Percentiles rank a stretch among this genome's conserved stretches.
phyloP scores from a whole-genome alignment of 2,113 vertebrate species.

The Phylloscopus trochilus region DNA sequence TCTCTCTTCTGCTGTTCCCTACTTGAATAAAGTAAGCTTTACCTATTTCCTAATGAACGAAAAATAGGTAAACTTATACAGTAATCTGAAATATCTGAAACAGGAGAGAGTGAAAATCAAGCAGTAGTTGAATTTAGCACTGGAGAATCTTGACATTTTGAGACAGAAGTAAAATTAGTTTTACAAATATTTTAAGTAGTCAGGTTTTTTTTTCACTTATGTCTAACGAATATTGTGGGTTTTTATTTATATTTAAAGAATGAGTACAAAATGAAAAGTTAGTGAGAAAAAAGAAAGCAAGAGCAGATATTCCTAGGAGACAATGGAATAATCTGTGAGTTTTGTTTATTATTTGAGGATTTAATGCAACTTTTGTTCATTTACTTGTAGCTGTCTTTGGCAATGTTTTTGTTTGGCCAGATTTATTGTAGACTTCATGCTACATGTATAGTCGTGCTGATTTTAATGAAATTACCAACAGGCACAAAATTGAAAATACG shows the following conservation, averaged over 20 bases:
- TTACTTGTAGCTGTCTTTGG: neutral
- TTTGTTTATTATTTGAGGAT: neutral
- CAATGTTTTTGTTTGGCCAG: neutral
- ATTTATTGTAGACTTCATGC: neutral
- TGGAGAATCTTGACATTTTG: neutral
- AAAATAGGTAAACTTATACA: neutral
- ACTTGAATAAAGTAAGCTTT: neutral
- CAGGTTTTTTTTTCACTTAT: neutral
- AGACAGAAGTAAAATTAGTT: neutral
- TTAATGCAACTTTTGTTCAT: neutral
- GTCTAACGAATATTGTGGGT: neutral
- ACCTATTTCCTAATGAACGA: neutral
- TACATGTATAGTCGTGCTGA: neutral
- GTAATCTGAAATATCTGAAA: neutral
- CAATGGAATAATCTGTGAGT: neutral
- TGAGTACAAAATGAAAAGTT: neutral
- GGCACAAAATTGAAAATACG: neutral
- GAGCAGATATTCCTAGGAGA: neutral
- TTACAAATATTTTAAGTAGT: neutral
- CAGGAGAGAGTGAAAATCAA: neutral
- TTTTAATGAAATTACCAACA: neutral
- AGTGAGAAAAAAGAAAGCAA: neutral
- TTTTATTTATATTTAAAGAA: neutral
- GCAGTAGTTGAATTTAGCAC: neutral
- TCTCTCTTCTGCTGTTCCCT: neutral